Conservation (phyloP, 2,113 vertebrate genomes). For the Zosterops hypoxanthus region DNA sequence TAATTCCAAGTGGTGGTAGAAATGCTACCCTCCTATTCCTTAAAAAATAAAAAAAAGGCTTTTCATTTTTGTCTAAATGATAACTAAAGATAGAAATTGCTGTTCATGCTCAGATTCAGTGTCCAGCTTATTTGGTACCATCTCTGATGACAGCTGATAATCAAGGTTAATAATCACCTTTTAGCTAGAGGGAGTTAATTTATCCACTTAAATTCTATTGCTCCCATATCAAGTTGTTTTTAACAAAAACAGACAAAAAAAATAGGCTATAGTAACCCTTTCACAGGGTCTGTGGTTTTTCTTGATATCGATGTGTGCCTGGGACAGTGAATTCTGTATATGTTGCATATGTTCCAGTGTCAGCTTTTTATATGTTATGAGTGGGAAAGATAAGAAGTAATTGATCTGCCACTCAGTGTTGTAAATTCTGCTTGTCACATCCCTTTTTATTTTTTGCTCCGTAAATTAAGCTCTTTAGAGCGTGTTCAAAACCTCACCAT, state of each 20-base stretch:
- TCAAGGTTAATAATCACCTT: neutral
- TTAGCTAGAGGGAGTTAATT: neutral
- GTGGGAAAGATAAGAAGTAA: neutral
- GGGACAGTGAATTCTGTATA: neutral
- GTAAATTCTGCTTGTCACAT: neutral
- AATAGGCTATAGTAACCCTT: neutral
- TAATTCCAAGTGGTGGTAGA: neutral
- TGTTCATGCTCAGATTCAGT: neutral
- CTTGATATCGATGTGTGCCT: neutral
- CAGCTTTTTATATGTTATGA: neutral
- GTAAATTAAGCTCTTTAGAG: neutral
- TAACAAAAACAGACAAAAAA: no score
- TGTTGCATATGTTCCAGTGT: neutral
- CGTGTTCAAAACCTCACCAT: neutral
- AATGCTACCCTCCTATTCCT: neutral
- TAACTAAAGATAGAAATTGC: neutral
- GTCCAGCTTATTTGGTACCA: neutral
- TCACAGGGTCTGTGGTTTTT: neutral
- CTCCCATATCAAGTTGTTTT: neutral
- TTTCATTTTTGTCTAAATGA: neutral
- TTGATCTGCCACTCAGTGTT: neutral
- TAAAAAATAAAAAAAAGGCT: neutral
- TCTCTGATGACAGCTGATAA: neutral
- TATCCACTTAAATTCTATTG: neutral
- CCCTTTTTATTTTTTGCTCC: neutral